phyloP scores from a whole-genome alignment of 2,797 vertebrate genomes.

The Chiroxiphia lanceolata region DNA sequence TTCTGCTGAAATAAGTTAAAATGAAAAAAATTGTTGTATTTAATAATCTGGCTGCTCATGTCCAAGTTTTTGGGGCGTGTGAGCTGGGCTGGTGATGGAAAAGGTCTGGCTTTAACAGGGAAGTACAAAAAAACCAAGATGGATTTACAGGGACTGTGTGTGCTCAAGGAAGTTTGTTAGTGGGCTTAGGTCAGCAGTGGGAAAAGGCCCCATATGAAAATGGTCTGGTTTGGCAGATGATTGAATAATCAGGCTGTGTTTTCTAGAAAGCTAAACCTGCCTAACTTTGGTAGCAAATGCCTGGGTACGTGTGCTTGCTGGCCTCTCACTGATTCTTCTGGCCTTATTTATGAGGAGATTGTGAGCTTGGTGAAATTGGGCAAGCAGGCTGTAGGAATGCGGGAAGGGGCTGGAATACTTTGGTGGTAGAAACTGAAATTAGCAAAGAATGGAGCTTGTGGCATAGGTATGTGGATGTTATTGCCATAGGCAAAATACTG shows the following conservation, averaged over 20 bases:
- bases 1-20: neutral
- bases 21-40: fast-evolving
- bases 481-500: neutral
- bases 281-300: neutral
- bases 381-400: neutral
- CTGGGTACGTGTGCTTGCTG: neutral
- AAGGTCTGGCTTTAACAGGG: fast-evolving
- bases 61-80: fast-evolving
- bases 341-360: neutral
- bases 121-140: fast-evolving
- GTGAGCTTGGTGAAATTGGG: neutral
- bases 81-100: neutral
- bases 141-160: fast-evolving
- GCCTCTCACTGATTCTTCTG: neutral
- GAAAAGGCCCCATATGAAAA: neutral
- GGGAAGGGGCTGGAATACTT: neutral
- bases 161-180: neutral
- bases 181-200: neutral
- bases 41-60: fast-evolving
- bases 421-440: neutral
- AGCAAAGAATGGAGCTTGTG: neutral
- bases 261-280: neutral
- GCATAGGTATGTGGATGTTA: fast-evolving
- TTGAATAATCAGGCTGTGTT: neutral
- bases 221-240: neutral